phyloP scores from a whole-genome alignment of 2,113 vertebrate genomes.

The cattle (Bos taurus) region ARS-UCD2.0 NC_037333.1:29246501-29247000 shows the following conservation, averaged over 20 bases:
- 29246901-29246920: conserved; percentile 76
- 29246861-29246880: background rate
- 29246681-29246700: background rate
- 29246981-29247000: conserved; percentile 87
- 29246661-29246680: background rate
- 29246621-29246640: background rate
- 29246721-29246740: background rate
- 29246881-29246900: conserved; percentile 56
- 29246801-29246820: background rate
- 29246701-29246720: background rate
- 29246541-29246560: background rate
- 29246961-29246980: conserved; percentile 89
- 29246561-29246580: background rate
- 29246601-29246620: background rate
- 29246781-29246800: background rate
- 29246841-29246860: conserved; percentile 5
- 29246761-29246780: background rate
- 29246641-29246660: background rate
- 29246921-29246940: conserved; percentile 78
- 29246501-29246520: background rate
- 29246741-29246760: background rate
- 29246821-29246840: background rate
- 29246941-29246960: conserved; percentile 82
- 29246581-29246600: background rate
- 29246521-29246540: background rate